A percentile compares a stretch with the other conserved stretches of the same genome.
These are phyloP conservation scores for Alloplasta piceator DNA, from an alignment of 2,888 invertebrate genomes.

Conservation along the genomic window DNA sequence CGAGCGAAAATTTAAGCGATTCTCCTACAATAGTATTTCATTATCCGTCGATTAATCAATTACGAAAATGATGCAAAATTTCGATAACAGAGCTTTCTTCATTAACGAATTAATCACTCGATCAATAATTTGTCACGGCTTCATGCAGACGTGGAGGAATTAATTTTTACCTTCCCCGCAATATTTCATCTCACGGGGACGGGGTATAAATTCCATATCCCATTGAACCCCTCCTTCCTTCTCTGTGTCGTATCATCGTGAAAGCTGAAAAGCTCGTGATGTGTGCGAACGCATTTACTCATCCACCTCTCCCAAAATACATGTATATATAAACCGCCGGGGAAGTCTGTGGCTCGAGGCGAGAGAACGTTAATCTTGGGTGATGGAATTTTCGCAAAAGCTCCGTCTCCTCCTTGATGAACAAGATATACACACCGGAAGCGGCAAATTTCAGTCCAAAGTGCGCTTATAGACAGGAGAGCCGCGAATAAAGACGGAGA, in stretches of 20 bases:
- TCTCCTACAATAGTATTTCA: too few relatives aligned
- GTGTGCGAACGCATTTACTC: conserved; percentile 14
- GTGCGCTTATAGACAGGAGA: background rate
- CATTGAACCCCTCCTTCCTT: background rate
- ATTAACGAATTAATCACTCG: background rate
- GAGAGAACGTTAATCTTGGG: conserved; percentile 59
- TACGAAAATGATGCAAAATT: too few relatives aligned
- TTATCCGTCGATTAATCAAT: too few relatives aligned
- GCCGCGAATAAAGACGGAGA: too few relatives aligned
- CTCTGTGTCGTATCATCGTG: conserved; percentile 26
- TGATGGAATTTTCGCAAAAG: conserved; percentile 61
- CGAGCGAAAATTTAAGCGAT: too few relatives aligned
- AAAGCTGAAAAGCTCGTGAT: conserved; percentile 23
- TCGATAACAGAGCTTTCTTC: too few relatives aligned
- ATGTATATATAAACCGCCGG: background rate
- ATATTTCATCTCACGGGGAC: conserved; percentile 1
- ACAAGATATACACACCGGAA: conserved; percentile 26
- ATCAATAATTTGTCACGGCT: background rate
- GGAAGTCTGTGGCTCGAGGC: conserved; percentile 46
- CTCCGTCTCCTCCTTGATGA: conserved; percentile 18
- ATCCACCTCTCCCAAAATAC: background rate
- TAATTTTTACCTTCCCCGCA: background rate
- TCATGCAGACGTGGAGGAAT: background rate
- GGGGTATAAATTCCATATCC: conserved; percentile 10
- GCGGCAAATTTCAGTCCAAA: conserved; percentile 33